A percentile compares a stretch with the other conserved stretches of the same genome.
These are phyloP conservation scores for Diplodus sargus DNA, from an alignment of 2,797 vertebrate genomes.

Conservation along the genomic window DNA sequence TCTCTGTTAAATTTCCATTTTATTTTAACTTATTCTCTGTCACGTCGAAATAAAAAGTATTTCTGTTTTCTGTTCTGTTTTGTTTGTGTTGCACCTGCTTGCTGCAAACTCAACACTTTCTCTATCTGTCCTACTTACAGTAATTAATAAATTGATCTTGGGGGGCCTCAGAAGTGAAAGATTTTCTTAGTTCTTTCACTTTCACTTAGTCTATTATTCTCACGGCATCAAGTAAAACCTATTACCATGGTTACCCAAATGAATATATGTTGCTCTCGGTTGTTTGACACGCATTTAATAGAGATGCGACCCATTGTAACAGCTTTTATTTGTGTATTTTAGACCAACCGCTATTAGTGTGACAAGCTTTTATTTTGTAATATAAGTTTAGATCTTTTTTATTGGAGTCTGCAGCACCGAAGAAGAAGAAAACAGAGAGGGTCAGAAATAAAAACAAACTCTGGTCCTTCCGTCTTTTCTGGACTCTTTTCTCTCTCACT, in stretches of 20 bases:
- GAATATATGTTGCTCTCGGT: background rate
- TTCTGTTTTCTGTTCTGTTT: background rate
- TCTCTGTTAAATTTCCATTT: background rate
- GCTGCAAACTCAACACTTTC: background rate
- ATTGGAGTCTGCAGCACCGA: background rate
- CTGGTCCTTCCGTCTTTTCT: background rate
- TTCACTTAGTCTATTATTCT: slow-evolving; percentile 1
- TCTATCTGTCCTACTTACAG: background rate
- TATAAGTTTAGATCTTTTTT: background rate
- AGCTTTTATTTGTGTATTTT: background rate
- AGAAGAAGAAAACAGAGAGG: background rate
- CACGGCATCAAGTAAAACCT: background rate
- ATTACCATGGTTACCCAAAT: slow-evolving; percentile 18
- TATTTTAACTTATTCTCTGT: background rate
- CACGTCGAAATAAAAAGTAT: background rate
- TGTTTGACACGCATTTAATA: background rate
- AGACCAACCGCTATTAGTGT: background rate
- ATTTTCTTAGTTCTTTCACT: too few relatives aligned
- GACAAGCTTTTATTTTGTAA: background rate
- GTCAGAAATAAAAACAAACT: background rate
- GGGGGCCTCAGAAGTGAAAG: background rate
- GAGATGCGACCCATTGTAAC: background rate
- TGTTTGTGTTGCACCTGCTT: background rate
- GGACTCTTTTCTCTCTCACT: background rate
- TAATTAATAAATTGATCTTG: background rate